phyloP scores from a whole-genome alignment of 2,888 invertebrate species.

The Cacoxenus indagator region DNA sequence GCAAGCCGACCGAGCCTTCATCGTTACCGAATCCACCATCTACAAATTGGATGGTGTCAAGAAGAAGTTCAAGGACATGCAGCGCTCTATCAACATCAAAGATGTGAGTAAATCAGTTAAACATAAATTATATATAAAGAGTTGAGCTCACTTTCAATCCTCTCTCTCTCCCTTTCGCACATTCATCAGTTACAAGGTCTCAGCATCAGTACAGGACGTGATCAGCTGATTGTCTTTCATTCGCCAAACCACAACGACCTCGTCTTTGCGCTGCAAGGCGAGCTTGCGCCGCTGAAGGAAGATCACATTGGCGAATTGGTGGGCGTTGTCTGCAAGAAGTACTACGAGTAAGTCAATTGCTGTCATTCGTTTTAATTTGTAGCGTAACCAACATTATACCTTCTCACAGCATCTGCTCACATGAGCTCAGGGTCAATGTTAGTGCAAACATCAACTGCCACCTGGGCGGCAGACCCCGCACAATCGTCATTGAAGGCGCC shows the following conservation, averaged over 20 bases:
- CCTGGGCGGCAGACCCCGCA: slow-evolving; percentile 83
- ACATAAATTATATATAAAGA: not conserved
- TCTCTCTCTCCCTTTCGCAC: not conserved
- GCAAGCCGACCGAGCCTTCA: slow-evolving; percentile 88
- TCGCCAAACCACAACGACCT: slow-evolving; percentile 91
- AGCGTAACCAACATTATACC: not conserved
- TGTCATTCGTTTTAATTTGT: not conserved
- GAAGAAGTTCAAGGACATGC: slow-evolving; percentile 88
- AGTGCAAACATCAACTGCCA: slow-evolving; percentile 84
- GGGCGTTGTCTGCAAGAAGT: slow-evolving; percentile 83
- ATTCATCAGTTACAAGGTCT: slow-evolving; percentile 87
- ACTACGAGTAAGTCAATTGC: slow-evolving; percentile 75
- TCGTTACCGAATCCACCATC: slow-evolving; percentile 86
- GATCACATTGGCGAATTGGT: slow-evolving; percentile 91
- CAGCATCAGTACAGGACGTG: slow-evolving; percentile 87
- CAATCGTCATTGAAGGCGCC: slow-evolving; percentile 67
- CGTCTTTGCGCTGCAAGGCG: slow-evolving; percentile 80
- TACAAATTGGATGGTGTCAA: slow-evolving; percentile 85
- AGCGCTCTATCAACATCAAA: slow-evolving; percentile 83
- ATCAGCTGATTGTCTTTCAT: slow-evolving; percentile 90
- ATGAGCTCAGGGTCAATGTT: slow-evolving; percentile 80
- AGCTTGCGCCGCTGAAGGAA: slow-evolving; percentile 71
- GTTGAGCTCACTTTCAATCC: not conserved
- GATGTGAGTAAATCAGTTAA: slow-evolving; percentile 79
- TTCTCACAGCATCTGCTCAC: slow-evolving; percentile 75